Conservation (phyloP, 2,888 invertebrate genomes). For the Cantharis flavilabris region DNA sequence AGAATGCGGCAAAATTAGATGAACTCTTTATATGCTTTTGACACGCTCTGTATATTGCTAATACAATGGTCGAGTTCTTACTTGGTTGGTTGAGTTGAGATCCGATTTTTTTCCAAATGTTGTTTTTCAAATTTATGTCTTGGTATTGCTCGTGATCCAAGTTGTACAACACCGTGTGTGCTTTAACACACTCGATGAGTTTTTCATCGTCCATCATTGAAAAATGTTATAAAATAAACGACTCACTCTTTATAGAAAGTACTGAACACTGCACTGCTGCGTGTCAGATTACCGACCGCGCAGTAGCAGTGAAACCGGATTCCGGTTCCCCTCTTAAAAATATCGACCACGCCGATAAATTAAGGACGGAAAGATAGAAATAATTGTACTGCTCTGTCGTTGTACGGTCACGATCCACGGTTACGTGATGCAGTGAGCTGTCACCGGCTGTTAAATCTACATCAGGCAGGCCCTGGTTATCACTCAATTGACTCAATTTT, state of each 20-base stretch:
- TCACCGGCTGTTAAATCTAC: not conserved
- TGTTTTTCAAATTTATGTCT: not conserved
- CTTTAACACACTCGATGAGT: not conserved
- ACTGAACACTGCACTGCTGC: not conserved
- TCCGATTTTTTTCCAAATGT: not conserved
- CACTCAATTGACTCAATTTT: not conserved
- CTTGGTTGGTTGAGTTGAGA: not conserved
- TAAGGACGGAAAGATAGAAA: not conserved
- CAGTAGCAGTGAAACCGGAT: not conserved
- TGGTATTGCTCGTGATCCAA: not conserved
- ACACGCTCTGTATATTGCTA: not conserved
- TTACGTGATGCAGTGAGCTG: not conserved
- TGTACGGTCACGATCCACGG: not conserved
- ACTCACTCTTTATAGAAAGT: not conserved
- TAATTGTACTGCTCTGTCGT: not conserved
- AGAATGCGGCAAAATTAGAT: not conserved
- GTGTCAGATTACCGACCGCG: not conserved
- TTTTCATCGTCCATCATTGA: not conserved
- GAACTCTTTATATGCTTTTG: not conserved
- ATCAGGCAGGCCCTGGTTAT: not conserved
- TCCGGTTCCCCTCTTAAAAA: not conserved
- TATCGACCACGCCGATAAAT: not conserved
- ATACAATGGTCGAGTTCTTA: not conserved
- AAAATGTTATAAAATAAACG: not conserved
- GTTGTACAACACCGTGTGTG: not conserved